These are phyloP conservation scores for Dicaeum eximium DNA, from an alignment of 2,113 vertebrate species.

Conservation along the genomic window DNA sequence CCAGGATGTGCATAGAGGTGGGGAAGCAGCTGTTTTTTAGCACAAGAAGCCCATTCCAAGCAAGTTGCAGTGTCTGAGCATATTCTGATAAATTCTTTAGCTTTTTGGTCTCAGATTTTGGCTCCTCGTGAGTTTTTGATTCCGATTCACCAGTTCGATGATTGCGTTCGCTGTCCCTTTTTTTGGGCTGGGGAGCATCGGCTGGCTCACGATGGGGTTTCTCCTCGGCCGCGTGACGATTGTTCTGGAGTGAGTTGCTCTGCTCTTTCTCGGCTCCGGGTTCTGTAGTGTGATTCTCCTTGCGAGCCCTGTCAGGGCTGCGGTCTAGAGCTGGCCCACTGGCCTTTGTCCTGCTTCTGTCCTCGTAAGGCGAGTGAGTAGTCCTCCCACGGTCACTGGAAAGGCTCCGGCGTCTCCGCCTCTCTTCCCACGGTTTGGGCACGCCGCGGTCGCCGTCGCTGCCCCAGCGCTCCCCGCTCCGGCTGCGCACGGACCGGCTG, in stretches of 20 bases:
- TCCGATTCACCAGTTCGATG: constrained; percentile 78
- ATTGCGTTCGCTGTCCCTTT: constrained; percentile 81
- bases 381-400: constrained; percentile 78
- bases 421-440: constrained; percentile 81
- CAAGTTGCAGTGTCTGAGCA: constrained; percentile 84
- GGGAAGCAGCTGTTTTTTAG: constrained; percentile 98
- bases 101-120: constrained; percentile 76
- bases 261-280: constrained; percentile 80
- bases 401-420: constrained; percentile 82
- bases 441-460: constrained; percentile 74
- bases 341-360: constrained; percentile 79
- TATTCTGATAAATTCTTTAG: constrained; percentile 86
- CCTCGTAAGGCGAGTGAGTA: constrained; percentile 75
- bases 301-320: constrained; percentile 84
- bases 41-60: constrained; percentile 93
- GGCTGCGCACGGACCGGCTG: constrained; percentile 82
- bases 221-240: constrained; percentile 75
- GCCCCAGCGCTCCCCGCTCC: constrained; percentile 88
- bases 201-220: constrained; percentile 66
- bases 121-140: constrained; percentile 69
- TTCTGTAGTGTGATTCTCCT: constrained; percentile 82
- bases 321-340: constrained; percentile 76
- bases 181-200: constrained; percentile 71
- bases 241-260: constrained; percentile 78
- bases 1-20: constrained; percentile 91